phyloP scores from a whole-genome alignment of 2,797 vertebrate genomes.

The Hoplostethus mediterraneus region DNA sequence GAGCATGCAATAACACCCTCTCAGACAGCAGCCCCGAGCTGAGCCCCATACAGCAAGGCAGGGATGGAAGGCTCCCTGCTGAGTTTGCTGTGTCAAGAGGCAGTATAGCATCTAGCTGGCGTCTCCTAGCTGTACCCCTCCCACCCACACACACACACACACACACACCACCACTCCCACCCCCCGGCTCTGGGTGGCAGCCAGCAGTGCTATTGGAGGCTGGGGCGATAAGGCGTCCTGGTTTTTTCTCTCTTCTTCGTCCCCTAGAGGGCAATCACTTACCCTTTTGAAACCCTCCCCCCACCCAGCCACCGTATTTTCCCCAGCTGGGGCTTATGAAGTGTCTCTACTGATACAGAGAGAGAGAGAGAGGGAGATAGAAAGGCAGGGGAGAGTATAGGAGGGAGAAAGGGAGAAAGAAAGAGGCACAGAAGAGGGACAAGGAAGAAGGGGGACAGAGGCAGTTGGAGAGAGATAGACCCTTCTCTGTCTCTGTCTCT shows the following conservation, averaged over 20 bases:
- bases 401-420: constrained; percentile 30
- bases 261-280: constrained; percentile 90
- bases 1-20: constrained; percentile 29
- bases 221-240: constrained; percentile 81
- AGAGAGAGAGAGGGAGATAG: constrained; percentile 49
- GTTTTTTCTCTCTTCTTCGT: constrained; percentile 77
- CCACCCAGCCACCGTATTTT: constrained; percentile 77
- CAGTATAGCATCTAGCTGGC: constrained; percentile 72
- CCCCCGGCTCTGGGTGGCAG: constrained; percentile 73
- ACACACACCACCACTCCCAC: constrained; percentile 7
- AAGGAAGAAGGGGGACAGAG: constrained; percentile 44
- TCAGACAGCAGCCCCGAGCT: constrained; percentile 63
- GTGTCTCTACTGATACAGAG: constrained; percentile 76
- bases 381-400: constrained; percentile 39
- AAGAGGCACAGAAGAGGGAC: constrained; percentile 23
- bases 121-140: constrained; percentile 46
- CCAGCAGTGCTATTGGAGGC: constrained; percentile 81
- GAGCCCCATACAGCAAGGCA: constrained; percentile 54
- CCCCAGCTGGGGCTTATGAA: constrained; percentile 79
- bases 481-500: constrained; percentile 33
- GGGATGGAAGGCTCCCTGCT: constrained; percentile 67
- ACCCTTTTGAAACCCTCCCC: constrained; percentile 85
- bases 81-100: constrained; percentile 81
- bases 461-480: constrained; percentile 37
- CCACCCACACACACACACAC: neutral